Evolutionary conservation across 2,797 vertebrate species (phyloP).

Genomic region (Lacerta bilineata): DNA sequence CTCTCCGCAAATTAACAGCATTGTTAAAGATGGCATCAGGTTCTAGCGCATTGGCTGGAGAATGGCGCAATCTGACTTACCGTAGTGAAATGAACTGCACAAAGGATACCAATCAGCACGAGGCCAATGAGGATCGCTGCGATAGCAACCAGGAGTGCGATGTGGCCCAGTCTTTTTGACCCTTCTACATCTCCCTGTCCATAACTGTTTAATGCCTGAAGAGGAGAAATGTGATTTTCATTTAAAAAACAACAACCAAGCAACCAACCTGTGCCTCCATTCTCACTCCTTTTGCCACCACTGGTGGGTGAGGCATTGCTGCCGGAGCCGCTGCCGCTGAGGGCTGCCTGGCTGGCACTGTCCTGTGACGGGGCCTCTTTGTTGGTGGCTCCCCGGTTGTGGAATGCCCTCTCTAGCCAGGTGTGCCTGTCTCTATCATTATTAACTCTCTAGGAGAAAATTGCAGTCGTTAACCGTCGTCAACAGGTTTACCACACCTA

Average conservation of each 20-base stretch:
- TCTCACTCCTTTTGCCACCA: no score
- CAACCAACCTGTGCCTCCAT: neutral
- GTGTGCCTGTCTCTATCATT: no score
- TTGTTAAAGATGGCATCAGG: neutral
- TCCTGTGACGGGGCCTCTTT: no score
- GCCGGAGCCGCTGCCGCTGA: rapidly evolving
- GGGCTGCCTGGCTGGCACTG: no score
- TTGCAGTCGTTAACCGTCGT: no score
- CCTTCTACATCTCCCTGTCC: constrained; percentile 87
- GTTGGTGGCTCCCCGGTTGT: no score
- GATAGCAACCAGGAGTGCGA: constrained; percentile 87
- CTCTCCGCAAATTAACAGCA: neutral
- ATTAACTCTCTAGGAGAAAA: no score
- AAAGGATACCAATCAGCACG: constrained; percentile 82
- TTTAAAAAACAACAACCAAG: constrained; percentile 11
- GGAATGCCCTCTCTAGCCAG: no score
- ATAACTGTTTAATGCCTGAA: constrained; percentile 88
- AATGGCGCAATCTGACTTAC: constrained; percentile 68
- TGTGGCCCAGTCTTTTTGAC: constrained; percentile 83
- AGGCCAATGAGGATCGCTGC: constrained; percentile 87
- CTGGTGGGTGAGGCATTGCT: neutral
- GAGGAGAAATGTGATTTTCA: constrained; percentile 59
- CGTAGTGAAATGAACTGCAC: constrained; percentile 84
- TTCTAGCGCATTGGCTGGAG: neutral
- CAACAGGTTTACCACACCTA: no score